Evolutionary conservation across 2,113 vertebrate species (phyloP), one percentile per base, ranked within the genome.

Genomic region (Beaufortia kweichowensis): DNA sequence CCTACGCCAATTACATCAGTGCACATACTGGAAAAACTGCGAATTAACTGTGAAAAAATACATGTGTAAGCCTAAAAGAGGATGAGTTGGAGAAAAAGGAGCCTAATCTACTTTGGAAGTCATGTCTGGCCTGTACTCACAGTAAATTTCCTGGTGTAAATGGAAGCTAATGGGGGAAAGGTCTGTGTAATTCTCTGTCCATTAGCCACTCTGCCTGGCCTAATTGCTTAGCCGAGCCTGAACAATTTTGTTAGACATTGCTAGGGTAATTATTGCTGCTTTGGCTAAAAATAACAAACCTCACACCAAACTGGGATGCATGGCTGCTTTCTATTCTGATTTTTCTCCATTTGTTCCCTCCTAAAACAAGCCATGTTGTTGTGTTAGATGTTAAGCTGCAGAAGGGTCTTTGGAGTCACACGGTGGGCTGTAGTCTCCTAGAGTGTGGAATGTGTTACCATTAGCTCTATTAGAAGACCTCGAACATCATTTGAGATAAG

Each of bases 151-250:
- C 90, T 87, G 86, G 84, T 87, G 90, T 89, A 91, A 90, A 88
- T 87, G 88, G 87, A 82, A 82, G 88, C 86, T 90, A 92, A 91
- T 91, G 88, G 91, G 84, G 81, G 84, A 89, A 85, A 87, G 89
- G 88, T 90, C 88, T 87, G 87, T 87, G 88, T 90, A 89, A 91
- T 91, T 88, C 88, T 86, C 84, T 84, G 82, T 87, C 89, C 90
- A 91, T 92, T 91, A 91, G 90, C 82, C 48, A 84, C 86, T 89
- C 85, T 65, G 90, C 83, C 84, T 83, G 87, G 78, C 88, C 90
- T 91, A 91, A 92, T 92, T 91, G 88, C 84, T 86, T 84, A 87
- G 86, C 87, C 83, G 80, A 91, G 91, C 90, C 88, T 90, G 87
- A 90, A 90, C 90, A 89, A 89, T 91, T 90, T 89, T 71, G 88